Percentiles rank a stretch among this genome's conserved stretches.
Evolutionary conservation across 2,888 invertebrate species (phyloP).

Genomic region (Notocelia uddmanniana): DNA sequence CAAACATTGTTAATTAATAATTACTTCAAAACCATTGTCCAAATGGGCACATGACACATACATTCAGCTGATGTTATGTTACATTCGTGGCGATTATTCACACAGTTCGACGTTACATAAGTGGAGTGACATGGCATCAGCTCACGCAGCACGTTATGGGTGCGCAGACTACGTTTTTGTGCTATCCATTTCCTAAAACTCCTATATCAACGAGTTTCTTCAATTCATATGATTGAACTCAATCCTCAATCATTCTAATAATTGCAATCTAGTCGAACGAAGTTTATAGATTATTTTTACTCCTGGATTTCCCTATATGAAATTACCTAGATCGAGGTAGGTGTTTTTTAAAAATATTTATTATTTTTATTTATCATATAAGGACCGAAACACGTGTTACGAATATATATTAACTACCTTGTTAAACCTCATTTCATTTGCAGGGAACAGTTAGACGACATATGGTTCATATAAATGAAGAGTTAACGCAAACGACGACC

Average conservation of each 20-base stretch:
- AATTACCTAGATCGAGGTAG: too few species aligned
- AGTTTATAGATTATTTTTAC: not conserved
- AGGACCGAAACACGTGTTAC: too few species aligned
- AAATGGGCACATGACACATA: constrained; percentile 9
- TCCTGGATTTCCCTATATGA: not conserved
- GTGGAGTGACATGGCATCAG: constrained; percentile 21
- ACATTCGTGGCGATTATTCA: constrained; percentile 31
- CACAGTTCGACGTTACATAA: constrained; percentile 32
- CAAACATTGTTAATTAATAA: not conserved
- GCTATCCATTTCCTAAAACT: constrained; percentile 12
- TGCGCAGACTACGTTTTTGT: constrained; percentile 37
- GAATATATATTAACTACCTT: too few species aligned
- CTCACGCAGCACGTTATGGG: constrained; percentile 32
- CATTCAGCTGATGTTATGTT: constrained; percentile 11
- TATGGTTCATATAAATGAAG: not conserved
- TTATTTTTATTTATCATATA: too few species aligned
- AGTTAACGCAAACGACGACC: not conserved
- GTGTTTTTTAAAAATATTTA: too few species aligned
- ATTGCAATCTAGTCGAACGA: not conserved
- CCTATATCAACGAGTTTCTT: not conserved
- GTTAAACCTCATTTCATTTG: not conserved
- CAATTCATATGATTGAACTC: not conserved
- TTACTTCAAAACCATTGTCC: not conserved
- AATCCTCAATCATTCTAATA: not conserved
- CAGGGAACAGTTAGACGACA: not conserved